phyloP scores from a whole-genome alignment of 2,797 vertebrate species.

The Spatula versicolor region DNA sequence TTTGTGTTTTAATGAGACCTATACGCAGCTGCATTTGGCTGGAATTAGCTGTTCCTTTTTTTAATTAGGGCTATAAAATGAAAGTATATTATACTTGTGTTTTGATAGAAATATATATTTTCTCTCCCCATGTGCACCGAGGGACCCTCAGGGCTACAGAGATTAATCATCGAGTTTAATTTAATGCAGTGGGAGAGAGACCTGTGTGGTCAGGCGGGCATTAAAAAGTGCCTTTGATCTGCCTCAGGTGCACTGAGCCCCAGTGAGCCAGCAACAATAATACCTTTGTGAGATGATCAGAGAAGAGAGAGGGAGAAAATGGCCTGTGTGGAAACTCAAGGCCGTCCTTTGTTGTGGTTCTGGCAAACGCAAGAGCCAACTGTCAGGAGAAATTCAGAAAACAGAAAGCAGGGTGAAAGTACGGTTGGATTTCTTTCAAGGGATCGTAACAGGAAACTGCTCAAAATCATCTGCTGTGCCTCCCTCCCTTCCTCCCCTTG shows the following conservation, averaged over 20 bases:
- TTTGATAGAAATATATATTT: slow-evolving; percentile 77
- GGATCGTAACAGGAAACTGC: slow-evolving; percentile 65
- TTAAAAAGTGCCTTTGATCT: slow-evolving; percentile 74
- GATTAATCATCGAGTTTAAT: slow-evolving; percentile 82
- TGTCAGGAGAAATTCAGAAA: slow-evolving; percentile 77
- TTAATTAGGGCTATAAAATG: slow-evolving; percentile 78
- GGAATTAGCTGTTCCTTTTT: slow-evolving; percentile 77
- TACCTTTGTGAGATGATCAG: slow-evolving; percentile 82
- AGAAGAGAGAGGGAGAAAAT: slow-evolving; percentile 67
- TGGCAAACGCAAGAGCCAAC: slow-evolving; percentile 76
- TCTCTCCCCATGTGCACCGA: slow-evolving; percentile 65
- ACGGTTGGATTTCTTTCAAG: slow-evolving; percentile 59
- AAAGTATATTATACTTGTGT: slow-evolving; percentile 75
- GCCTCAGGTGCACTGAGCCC: slow-evolving; percentile 74
- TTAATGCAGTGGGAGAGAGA: slow-evolving; percentile 78
- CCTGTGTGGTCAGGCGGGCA: slow-evolving; percentile 78
- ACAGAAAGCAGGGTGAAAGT: slow-evolving; percentile 76
- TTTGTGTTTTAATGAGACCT: slow-evolving; percentile 70
- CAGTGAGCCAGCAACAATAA: slow-evolving; percentile 76
- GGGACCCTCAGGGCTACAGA: slow-evolving; percentile 74
- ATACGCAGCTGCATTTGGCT: slow-evolving; percentile 78
- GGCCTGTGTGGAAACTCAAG: slow-evolving; percentile 77
- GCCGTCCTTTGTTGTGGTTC: slow-evolving; percentile 82
- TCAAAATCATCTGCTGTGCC: slow-evolving; percentile 54
- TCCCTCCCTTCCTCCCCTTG: not conserved